Conservation (phyloP, 2,797 vertebrate genomes). For the Phaenicophaeus curvirostris region DNA sequence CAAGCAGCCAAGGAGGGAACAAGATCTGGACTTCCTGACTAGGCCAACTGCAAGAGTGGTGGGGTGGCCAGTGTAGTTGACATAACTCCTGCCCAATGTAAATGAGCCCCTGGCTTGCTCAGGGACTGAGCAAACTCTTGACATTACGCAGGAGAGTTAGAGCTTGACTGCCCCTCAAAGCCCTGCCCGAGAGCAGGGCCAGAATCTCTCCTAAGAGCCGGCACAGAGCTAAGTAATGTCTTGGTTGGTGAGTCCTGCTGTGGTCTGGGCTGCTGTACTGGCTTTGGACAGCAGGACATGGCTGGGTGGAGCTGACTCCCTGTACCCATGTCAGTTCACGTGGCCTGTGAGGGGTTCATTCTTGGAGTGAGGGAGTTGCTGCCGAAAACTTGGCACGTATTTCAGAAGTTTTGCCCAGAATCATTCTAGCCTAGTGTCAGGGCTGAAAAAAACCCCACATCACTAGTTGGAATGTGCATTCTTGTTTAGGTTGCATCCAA, state of each 20-base stretch:
- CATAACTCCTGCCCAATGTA: not conserved
- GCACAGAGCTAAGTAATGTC: not conserved
- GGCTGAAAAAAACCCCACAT: not conserved
- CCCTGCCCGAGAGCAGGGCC: too few relatives aligned
- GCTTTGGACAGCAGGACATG: not conserved
- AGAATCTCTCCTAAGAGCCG: not conserved
- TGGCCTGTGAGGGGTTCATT: not conserved
- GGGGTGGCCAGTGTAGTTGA: not conserved
- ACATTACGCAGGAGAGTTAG: not conserved
- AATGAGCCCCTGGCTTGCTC: not conserved
- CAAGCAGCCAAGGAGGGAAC: slow-evolving; percentile 75
- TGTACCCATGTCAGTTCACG: not conserved
- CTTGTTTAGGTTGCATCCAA: not conserved
- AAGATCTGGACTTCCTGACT: slow-evolving; percentile 68
- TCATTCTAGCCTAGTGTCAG: not conserved
- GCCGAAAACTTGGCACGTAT: not conserved
- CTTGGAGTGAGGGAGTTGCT: not conserved
- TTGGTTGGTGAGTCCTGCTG: not conserved
- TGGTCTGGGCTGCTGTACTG: not conserved
- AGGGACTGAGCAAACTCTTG: not conserved
- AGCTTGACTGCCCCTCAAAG: not conserved
- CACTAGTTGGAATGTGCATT: not conserved
- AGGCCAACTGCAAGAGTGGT: not conserved
- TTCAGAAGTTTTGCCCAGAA: not conserved
- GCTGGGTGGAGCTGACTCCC: not conserved